Evolutionary conservation across 2,797 vertebrate species (phyloP).

Genomic region (Macroramphosus scolopax): DNA sequence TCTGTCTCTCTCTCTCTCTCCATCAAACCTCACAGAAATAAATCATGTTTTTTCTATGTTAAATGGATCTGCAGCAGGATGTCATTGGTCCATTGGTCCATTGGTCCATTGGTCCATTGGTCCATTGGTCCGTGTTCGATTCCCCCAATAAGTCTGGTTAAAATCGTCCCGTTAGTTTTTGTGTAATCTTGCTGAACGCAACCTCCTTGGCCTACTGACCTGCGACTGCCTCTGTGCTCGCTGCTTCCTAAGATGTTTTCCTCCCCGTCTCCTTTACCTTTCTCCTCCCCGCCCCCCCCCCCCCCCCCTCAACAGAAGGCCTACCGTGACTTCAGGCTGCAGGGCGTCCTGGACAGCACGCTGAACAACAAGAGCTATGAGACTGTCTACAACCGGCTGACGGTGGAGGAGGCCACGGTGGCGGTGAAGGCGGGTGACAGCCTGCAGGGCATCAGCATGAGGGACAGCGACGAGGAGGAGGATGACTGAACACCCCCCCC

Average conservation of each 20-base stretch:
- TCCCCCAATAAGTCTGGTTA: too few species aligned
- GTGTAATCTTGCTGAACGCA: too few species aligned
- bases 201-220: slow-evolving; percentile 19
- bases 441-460: slow-evolving; percentile 94
- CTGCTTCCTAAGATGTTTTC: slow-evolving; percentile 47
- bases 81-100: too few species aligned
- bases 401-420: slow-evolving; percentile 89
- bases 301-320: slow-evolving; percentile 82
- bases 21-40: too few species aligned
- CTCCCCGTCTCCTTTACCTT: slow-evolving; percentile 18
- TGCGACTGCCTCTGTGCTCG: slow-evolving; percentile 13
- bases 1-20: too few species aligned
- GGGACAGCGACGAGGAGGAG: slow-evolving; percentile 94
- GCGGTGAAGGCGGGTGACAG: slow-evolving; percentile 84
- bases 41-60: too few species aligned
- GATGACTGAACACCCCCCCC: slow-evolving; percentile 75
- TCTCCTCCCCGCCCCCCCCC: background rate
- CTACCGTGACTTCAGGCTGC: slow-evolving; percentile 92
- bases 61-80: too few species aligned
- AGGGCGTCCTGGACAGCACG: slow-evolving; percentile 88
- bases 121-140: too few species aligned
- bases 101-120: too few species aligned
- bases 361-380: slow-evolving; percentile 93
- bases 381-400: slow-evolving; percentile 88
- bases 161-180: slow-evolving; percentile 38